Base-by-base conservation (phyloP, 1,140 invertebrate genomes). In the Capitella teleta region DNA sequence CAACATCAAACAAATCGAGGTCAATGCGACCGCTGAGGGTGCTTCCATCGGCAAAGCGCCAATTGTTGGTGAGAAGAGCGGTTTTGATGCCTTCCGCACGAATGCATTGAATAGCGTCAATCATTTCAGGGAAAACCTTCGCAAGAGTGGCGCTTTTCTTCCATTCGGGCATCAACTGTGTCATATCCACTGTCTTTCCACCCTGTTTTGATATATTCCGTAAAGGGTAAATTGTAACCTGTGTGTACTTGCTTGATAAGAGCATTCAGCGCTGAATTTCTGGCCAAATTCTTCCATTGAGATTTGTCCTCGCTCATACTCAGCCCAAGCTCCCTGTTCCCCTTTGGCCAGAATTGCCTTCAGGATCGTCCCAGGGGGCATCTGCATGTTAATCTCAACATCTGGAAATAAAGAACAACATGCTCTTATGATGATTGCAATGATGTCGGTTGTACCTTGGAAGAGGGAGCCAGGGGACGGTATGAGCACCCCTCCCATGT, bases 31-130 rank as follows among this genome's bases (percentile, higher is more conserved):
- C 18, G 18, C 63, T 60, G 18, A 61, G 28, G 3, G 61, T 58
- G 12, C 58, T 56, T 19, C 57, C 18, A 10, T 53, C 44, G n/a
- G 57, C 50, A 21, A 53, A 34, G 18, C 50, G 62, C 61, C 65
- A 76, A 57, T 76, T 76, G 55, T 76, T 76, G 8, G 74, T 76
- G 1, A 76, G 61, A 6, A 76, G 49, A 2, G 65, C 72, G 6
- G 70, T 70, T 53, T 73, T 69, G 25, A 73, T 46, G 3, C 72
- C 72, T 24, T 67, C 61, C 0, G 60, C 57, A 40, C 58, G 54
- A 0, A 75, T 56, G 54, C 61, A 61, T 42, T 63, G 53, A 14
- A 74, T 54, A 8, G 67, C 65, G 41, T 65, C 63, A 8, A 67
- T 49, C 58, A 74, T 73, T 25, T 65, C 58, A 1, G 62, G 64